These are phyloP conservation scores for Lycaena phlaeas DNA, from an alignment of 2,888 invertebrate species.

Conservation along the genomic window DNA sequence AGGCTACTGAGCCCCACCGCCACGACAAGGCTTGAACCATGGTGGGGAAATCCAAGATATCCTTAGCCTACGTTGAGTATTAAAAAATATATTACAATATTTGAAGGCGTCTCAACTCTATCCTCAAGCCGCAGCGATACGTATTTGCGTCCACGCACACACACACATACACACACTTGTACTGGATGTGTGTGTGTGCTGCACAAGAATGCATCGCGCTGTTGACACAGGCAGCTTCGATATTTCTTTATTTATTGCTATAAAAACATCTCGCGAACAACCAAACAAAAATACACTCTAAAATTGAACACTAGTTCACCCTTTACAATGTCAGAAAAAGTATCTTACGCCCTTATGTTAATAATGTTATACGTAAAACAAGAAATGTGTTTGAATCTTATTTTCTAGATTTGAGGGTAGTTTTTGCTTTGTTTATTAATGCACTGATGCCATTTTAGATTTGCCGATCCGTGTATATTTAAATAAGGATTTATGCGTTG, in stretches of 20 bases:
- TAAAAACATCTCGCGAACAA: constrained; percentile 52
- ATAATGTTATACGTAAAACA: background rate
- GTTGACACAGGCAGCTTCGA: constrained; percentile 72
- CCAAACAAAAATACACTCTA: constrained; percentile 21
- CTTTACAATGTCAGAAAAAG: constrained; percentile 9
- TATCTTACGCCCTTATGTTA: constrained; percentile 29
- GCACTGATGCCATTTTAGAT: constrained; percentile 13
- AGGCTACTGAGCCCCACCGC: too few relatives aligned
- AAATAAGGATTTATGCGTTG: constrained; percentile 71
- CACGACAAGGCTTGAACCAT: too few relatives aligned
- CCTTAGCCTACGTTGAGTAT: too few relatives aligned
- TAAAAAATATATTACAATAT: constrained; percentile 13
- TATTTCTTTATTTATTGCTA: constrained; percentile 73
- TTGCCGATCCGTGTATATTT: constrained; percentile 50
- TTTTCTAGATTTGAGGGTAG: constrained; percentile 20
- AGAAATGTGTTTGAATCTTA: constrained; percentile 24
- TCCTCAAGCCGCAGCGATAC: constrained; percentile 64
- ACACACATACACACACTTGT: constrained; percentile 28
- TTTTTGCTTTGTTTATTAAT: constrained; percentile 21
- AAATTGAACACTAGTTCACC: constrained; percentile 19
- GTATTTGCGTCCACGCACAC: constrained; percentile 61
- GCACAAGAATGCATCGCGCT: constrained; percentile 71
- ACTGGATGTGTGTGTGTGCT: constrained; percentile 49
- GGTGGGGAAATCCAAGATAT: too few relatives aligned
- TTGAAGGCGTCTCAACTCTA: constrained; percentile 25